These are phyloP conservation scores for Heloderma charlesbogerti DNA, from an alignment of 2,113 vertebrate genomes.

Conservation along the genomic window DNA sequence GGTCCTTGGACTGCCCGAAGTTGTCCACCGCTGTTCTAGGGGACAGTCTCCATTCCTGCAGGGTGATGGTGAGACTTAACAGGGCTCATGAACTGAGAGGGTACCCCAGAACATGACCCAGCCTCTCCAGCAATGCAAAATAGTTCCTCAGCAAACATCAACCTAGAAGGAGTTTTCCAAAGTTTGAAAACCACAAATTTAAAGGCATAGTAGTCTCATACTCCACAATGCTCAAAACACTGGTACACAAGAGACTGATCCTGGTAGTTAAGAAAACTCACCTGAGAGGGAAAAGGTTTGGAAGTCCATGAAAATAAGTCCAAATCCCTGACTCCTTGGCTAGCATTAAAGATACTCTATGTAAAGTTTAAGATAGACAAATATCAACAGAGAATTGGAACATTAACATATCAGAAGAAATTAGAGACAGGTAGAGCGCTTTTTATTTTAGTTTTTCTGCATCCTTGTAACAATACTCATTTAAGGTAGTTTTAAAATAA, in stretches of 20 bases:
- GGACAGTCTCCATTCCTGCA: background rate
- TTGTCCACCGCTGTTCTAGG: too few relatives aligned
- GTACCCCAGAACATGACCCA: background rate
- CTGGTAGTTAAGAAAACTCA: conserved; percentile 86
- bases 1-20: too few relatives aligned
- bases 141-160: background rate
- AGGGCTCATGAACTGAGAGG: background rate
- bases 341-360: conserved; percentile 99
- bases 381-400: conserved; percentile 84
- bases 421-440: conserved; percentile 59
- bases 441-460: conserved; percentile 61
- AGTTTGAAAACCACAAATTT: background rate
- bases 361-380: conserved; percentile 93
- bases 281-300: conserved; percentile 93
- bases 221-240: conserved; percentile 71
- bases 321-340: conserved; percentile 97
- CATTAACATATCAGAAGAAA: conserved; percentile 74
- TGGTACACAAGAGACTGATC: conserved; percentile 73
- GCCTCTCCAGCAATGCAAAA: background rate
- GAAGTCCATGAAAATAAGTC: conserved; percentile 95
- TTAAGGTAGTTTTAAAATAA: conserved; percentile 51
- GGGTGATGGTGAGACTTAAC: background rate
- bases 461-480: conserved; percentile 47
- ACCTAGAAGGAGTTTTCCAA: background rate
- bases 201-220: conserved; percentile 41